Evolutionary conservation across 2,113 vertebrate species (phyloP).

Genomic region (Microcebus murinus): DNA sequence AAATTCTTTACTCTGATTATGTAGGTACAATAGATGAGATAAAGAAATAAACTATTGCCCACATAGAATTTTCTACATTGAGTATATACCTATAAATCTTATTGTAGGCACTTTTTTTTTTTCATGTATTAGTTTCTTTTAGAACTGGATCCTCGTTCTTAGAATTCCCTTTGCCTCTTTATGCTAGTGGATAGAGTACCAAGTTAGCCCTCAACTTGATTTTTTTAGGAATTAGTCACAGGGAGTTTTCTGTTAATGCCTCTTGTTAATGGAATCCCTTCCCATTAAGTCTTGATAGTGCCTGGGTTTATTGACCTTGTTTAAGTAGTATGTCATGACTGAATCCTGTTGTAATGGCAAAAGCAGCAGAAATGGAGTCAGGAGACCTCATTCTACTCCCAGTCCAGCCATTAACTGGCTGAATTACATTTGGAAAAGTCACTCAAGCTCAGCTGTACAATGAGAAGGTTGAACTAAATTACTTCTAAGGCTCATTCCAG

Average conservation of each 20-base stretch:
- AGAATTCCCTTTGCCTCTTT: not conserved
- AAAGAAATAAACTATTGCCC: not conserved
- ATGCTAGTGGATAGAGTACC: not conserved
- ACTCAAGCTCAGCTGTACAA: constrained; percentile 65
- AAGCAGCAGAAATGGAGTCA: constrained; percentile 53
- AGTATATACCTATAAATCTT: not conserved
- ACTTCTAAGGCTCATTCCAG: constrained; percentile 41
- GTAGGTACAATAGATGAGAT: not conserved
- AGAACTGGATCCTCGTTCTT: not conserved
- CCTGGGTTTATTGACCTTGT: constrained; percentile 45
- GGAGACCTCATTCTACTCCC: constrained; percentile 66
- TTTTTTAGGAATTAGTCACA: constrained; percentile 33
- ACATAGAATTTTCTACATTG: not conserved
- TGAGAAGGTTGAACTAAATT: constrained; percentile 71
- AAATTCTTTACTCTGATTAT: constrained; percentile 2
- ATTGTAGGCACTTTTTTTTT: not conserved
- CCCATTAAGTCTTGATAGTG: constrained; percentile 45
- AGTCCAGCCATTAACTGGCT: constrained; percentile 52
- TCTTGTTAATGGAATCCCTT: constrained; percentile 40
- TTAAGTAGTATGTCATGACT: constrained; percentile 45
- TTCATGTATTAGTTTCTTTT: not conserved
- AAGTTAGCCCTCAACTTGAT: constrained; percentile 19
- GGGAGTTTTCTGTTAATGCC: constrained; percentile 18
- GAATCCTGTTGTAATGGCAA: constrained; percentile 50
- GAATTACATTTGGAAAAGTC: constrained; percentile 75